Evolutionary conservation across 2,888 invertebrate species (phyloP), one percentile per base, ranked within the genome.

Genomic region (Melanostoma mellinum): DNA sequence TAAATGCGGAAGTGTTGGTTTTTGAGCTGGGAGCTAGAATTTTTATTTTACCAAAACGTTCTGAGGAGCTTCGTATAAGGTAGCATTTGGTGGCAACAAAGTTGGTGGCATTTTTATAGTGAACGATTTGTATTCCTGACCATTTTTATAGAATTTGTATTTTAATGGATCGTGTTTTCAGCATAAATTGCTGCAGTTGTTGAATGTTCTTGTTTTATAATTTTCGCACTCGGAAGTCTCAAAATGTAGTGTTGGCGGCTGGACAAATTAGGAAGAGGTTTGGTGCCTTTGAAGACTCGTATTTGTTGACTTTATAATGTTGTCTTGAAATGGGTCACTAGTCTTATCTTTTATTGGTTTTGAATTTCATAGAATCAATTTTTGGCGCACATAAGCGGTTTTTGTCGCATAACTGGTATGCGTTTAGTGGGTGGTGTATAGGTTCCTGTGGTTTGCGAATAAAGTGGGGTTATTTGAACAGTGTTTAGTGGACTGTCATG

Each of bases 1-100:
- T 77, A 40, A 35, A 75, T 58, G 61, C 79, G 79, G 79, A 80
- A 80, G 75, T 80, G 53, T 60, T 33, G 32, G 20, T 32, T 30
- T 20, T 30, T 33, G 10, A 63, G 42, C 53, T 10, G 42, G 10
- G 20, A 60, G 55, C 35, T 69, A 40, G 44, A 53, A 46, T 46
- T 40, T 69, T 55, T 4, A 20, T 73, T 61, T 55, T 60, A 20
- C 50, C 61, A 63, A 75, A 68, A 61, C 60, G 38, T 50, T 48
- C 32, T 50, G 48, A 48, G 6, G 30, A 1, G 20, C 20, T 20
- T 20, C 20, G 20, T 20, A 20, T 35, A 48, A 6, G 33, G 2
- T 4, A 44, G 4, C 9, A 3, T 9, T 8, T 32, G 44, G 6
- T 10, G 4, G 4, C 8, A 48, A 46, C 48, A 63, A 48, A 63